Percentiles rank a stretch among this genome's conserved stretches.
phyloP scores from a whole-genome alignment of 2,888 invertebrate genomes.

The Tenodera sinensis region DNA sequence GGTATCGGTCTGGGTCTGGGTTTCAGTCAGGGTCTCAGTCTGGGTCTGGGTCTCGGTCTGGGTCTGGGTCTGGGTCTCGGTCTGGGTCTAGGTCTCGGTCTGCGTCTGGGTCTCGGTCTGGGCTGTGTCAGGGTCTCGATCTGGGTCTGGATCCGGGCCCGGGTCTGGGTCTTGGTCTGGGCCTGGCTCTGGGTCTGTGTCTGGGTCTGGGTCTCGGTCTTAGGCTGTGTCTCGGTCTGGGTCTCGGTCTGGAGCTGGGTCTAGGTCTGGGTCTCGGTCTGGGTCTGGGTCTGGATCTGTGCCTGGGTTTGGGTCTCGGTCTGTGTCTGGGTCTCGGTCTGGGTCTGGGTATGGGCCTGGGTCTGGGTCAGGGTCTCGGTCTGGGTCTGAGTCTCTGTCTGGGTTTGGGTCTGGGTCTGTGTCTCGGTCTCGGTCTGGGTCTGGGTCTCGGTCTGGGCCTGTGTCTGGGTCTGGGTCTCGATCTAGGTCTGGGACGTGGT shows the following conservation, averaged over 20 bases:
- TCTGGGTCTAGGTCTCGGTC: too few species aligned
- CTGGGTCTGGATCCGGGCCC: conserved; percentile 19
- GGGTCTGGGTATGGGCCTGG: conserved; percentile 21
- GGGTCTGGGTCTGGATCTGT: conserved; percentile 23
- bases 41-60: conserved; percentile 23
- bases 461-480: background rate
- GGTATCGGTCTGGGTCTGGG: conserved; percentile 34
- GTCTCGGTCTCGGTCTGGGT: too few species aligned
- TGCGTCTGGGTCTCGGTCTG: conserved; percentile 18
- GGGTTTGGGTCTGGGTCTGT: conserved; percentile 33
- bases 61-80: conserved; percentile 22
- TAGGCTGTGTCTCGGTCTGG: too few species aligned
- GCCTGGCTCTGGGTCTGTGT: too few species aligned
- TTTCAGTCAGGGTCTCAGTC: too few species aligned
- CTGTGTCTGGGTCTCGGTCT: background rate
- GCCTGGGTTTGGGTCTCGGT: conserved; percentile 39
- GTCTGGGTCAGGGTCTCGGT: conserved; percentile 32
- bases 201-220: conserved; percentile 34
- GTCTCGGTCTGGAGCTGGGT: too few species aligned
- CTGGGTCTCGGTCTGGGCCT: background rate
- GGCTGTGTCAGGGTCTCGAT: conserved; percentile 17
- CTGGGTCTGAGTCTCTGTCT: conserved; percentile 30
- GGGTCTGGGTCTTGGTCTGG: too few species aligned
- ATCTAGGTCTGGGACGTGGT: background rate
- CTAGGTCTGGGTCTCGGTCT: too few species aligned